Base-by-base conservation (phyloP, 2,113 vertebrate species). In the Osmerus mordax region DNA sequence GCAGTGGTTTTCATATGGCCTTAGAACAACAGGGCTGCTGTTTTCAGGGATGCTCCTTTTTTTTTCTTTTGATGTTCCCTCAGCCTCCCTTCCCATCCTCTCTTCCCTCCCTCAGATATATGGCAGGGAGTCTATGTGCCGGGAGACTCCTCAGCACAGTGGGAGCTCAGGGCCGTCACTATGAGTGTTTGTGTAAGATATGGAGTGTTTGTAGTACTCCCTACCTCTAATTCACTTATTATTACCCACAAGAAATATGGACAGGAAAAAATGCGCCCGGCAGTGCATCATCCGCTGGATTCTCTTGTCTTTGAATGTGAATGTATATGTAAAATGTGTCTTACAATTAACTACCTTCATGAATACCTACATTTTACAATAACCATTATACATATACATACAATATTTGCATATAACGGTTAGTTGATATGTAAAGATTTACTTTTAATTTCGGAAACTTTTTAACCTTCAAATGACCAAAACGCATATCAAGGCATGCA, bases 131-230 rank as follows among this genome's bases (percentile, higher is more conserved):
- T 89, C 79, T 73, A 81, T 90, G 80, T 88, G 82, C 81, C 84
- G 78, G 82, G 81, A 90, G 89, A 92, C 90, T 91, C 88, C 86
- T 89, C 85, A 78, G 74, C 86, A 87, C 86, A 76, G 89, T 90
- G 89, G 89, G 91, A 87, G 89, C 85, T 86, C 75, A 74, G 85
- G 69, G 65, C 78, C 76, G 83, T 89, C 89, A 86, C 79, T 82
- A 79, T 71, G 72, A 87, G 78, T 92, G 89, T 91, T 92, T 91
- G 81, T 89, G 81, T 88, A 86, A 91, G 90, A 92, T 90, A 91
- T 77, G 80, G 80, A 78, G 73, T 91, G 88, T 90, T 91, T 92
- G 84, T 65, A 88, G 65, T 75, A 83, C 89, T 90, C 88, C 87
- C 88, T 52, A 71, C 81, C 69, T 85, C 83, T 91, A 87, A 91